phyloP scores from a whole-genome alignment of 2,888 invertebrate species.

The Platycheirus albimanus region DNA sequence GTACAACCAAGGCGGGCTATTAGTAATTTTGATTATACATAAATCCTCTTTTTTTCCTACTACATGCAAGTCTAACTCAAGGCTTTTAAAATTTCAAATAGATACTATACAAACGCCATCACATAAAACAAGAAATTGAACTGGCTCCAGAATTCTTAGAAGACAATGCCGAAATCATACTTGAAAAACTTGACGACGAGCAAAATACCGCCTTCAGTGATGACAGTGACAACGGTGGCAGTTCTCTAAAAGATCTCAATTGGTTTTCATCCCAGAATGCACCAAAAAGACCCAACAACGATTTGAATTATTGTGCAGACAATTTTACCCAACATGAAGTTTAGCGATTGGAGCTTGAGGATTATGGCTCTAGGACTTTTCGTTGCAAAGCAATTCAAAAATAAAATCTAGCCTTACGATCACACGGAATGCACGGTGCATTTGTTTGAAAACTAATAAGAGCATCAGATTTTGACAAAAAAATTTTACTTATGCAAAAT shows the following conservation, averaged over 20 bases:
- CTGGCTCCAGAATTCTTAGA: constrained; percentile 81
- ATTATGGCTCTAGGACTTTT: no score
- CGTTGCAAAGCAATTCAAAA: no score
- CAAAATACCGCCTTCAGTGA: constrained; percentile 80
- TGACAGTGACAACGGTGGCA: constrained; percentile 80
- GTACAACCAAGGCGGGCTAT: no score
- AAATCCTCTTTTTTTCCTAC: no score
- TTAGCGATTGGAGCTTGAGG: constrained; percentile 92
- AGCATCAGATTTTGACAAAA: no score
- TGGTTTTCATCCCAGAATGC: constrained; percentile 74
- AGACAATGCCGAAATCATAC: constrained; percentile 82
- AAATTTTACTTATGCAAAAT: no score
- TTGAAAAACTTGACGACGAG: constrained; percentile 82
- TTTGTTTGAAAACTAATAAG: no score
- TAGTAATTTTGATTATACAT: no score
- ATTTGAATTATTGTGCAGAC: constrained; percentile 75
- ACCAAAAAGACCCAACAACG: constrained; percentile 40
- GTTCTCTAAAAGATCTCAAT: constrained; percentile 79
- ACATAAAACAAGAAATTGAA: constrained; percentile 81
- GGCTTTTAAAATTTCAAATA: no score
- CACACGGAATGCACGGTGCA: no score
- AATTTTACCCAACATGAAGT: constrained; percentile 81
- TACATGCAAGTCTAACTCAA: no score
- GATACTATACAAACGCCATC: constrained; percentile 78
- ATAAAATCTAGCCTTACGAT: no score